Evolutionary conservation across 2,797 vertebrate genomes (phyloP), one percentile per base, ranked within the genome.

Genomic region (Anguilla marmorata): DNA sequence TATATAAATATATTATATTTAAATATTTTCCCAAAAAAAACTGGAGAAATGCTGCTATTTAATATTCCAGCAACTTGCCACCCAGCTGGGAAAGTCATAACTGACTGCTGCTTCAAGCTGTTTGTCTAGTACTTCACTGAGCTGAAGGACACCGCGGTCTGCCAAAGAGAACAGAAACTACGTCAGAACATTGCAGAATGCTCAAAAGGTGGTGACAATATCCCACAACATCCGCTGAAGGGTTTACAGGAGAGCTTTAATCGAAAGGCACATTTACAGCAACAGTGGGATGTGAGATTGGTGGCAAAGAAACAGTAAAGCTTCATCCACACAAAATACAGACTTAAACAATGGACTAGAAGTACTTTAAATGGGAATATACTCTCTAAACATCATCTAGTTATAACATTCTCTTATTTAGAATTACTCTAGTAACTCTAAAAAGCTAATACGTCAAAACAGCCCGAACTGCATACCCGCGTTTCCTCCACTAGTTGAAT

Each of bases 261-360:
- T 96, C 96, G 90, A 96, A 97, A 97, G 96, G 96, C 96, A 97
- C 96, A 96, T 96, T 95, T 96, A 96, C 96, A 97, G 96, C 95
- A 95, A 96, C 94, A 94, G 95, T 95, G 95, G 95, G 93, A 96
- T 96, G 95, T 94, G 94, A 94, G 93, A 96, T 94, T 95, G 94
- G 93, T 92, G 94, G 94, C 94, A 94, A 93, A 93, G 93, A 94
- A 93, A 95, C 93, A 84, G 50, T 80, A 90, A 96, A 96, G 95
- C 96, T 93, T 95, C 95, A 94, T 95, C 94, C 93, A 94, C 93
- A 94, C 90, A 93, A 93, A 93, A 92, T 92, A 74, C 27, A 84
- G n/a, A 83, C 76, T 14, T n/a, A 56, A 79, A 88, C 66, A 85
- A 85, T 85, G 24, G 76, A 79, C 52, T 41, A 37, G 9, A 74